Conservation (phyloP, 2,113 vertebrate genomes). For the Stigmatopora argus region DNA sequence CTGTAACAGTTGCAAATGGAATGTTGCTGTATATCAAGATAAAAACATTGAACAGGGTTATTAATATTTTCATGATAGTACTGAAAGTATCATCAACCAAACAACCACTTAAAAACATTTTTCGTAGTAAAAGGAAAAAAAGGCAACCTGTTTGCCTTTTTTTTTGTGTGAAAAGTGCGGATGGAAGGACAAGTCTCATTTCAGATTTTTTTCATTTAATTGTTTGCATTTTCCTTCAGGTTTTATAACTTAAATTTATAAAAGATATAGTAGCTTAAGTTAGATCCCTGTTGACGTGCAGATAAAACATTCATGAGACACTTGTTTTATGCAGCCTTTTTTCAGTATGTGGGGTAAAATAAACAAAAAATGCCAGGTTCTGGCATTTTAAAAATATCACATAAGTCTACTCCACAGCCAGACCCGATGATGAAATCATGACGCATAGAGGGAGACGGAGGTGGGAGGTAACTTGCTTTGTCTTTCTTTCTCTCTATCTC, state of each 20-base stretch:
- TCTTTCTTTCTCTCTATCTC: neutral
- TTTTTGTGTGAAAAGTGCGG: too few species aligned
- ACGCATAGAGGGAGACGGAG: neutral
- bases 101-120: neutral
- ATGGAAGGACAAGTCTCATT: too few species aligned
- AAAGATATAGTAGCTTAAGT: too few species aligned
- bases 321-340: too few species aligned
- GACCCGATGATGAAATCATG: conserved; percentile 9
- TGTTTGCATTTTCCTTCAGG: too few species aligned
- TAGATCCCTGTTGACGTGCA: too few species aligned
- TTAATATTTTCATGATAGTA: neutral
- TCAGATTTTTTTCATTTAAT: too few species aligned
- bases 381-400: conserved; percentile 11
- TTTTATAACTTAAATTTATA: too few species aligned
- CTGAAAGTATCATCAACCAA: neutral
- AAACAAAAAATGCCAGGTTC: too few species aligned
- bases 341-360: too few species aligned
- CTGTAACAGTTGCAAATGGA: neutral
- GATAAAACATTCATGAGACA: too few species aligned
- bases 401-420: neutral
- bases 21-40: neutral
- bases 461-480: neutral
- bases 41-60: neutral
- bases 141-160: too few species aligned
- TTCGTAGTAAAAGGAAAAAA: neutral